Base-by-base conservation (phyloP, 2,888 invertebrate genomes). In the Trisateles emortualis region DNA sequence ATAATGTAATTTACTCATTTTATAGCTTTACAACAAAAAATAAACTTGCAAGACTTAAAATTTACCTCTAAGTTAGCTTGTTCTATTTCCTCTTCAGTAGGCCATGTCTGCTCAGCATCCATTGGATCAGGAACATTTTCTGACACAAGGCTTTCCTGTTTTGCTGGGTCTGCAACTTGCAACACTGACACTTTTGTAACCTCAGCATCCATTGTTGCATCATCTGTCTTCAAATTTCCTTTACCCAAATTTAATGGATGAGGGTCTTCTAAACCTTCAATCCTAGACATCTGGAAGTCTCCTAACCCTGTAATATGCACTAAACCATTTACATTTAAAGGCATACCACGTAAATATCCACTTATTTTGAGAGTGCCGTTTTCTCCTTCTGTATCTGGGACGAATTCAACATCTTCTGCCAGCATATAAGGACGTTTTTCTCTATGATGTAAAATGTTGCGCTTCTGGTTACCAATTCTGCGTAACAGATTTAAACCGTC, bases 21-120 rank as follows among this genome's bases (percentile, higher is more conserved):
- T n/a, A n/a, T n/a, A n/a, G n/a, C n/a, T n/a, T n/a, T n/a, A n/a
- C n/a, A n/a, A n/a, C n/a, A n/a, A 10, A 13, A 48, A 43, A 42
- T 42, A 38, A 19, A 0, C 5, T n/a, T 1, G 5, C 8, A 11
- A 36, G 0, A 8, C 2, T 6, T 3, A 32, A 16, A n/a, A 8
- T 24, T 60, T 71, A 88, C 90, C 72, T 94, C 94, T 53, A 91
- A 86, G 76, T 95, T 95, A 10, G 97, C 96, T 69, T 95, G 94
- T 61, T 95, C 94, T 59, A 98, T 94, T 88, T 99, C 98, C 78
- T 98, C 98, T 64, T 96, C 96, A 11, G 98, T 98, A 0, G 99
- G 99, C 98, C 98, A 99, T 0, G 98, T 99, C 88, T 99, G 99
- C 83, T 99, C 99, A 0, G 96, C 98, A 81, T 98, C 97, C 97